These are phyloP conservation scores for Vombatus ursinus DNA, from an alignment of 2,113 vertebrate genomes.

Conservation along the genomic window DNA sequence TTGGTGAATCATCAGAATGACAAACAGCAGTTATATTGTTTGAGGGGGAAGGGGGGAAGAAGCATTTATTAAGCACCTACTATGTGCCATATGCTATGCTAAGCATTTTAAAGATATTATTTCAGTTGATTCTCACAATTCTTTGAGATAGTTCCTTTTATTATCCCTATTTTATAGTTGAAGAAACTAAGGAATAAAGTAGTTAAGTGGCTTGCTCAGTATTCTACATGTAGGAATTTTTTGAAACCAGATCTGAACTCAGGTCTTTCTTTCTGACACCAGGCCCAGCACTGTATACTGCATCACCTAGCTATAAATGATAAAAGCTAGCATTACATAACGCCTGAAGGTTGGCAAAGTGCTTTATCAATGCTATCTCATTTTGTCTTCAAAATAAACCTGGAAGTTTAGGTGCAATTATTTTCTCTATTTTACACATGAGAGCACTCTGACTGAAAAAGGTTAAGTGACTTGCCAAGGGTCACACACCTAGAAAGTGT, in stretches of 20 bases:
- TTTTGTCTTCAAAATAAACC: background rate
- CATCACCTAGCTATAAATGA: background rate
- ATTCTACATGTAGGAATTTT: background rate
- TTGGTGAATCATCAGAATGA: background rate
- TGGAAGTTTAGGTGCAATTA: background rate
- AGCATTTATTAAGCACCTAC: background rate
- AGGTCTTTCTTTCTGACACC: background rate
- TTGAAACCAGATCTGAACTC: background rate
- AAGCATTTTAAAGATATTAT: background rate
- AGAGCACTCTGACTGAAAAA: background rate
- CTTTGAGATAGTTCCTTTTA: background rate
- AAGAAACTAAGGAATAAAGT: background rate
- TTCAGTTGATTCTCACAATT: background rate
- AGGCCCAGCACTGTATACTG: background rate
- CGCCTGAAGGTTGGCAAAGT: background rate
- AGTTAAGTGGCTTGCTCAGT: background rate
- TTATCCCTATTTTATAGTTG: background rate
- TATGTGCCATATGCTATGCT: background rate
- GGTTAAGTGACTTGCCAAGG: background rate
- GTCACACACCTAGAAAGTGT: background rate
- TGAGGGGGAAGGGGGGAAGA: too few relatives aligned
- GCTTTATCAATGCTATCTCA: background rate
- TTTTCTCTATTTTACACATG: background rate
- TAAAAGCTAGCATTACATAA: background rate
- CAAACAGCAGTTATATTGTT: background rate